These are phyloP conservation scores for Chalcis sispes DNA, from an alignment of 2,888 invertebrate species.

Conservation along the genomic window DNA sequence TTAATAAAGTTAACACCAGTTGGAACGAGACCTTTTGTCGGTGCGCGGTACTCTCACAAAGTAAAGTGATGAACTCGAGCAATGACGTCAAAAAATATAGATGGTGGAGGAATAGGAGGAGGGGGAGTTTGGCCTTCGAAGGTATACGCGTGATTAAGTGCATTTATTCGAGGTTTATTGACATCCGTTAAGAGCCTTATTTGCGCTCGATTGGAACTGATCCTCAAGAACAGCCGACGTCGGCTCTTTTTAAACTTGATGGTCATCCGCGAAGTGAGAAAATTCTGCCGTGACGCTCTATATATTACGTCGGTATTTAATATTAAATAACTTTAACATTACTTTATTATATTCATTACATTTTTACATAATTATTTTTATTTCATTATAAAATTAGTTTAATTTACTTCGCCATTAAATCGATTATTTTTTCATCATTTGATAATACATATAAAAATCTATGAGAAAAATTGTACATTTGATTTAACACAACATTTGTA, in stretches of 20 bases:
- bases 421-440: no score
- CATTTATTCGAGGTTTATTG: slow-evolving; percentile 66
- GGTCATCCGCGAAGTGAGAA: slow-evolving; percentile 44
- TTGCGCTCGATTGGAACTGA: slow-evolving; percentile 66
- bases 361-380: no score
- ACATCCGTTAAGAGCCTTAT: slow-evolving; percentile 62
- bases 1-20: no score
- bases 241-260: slow-evolving; percentile 60
- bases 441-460: no score
- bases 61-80: slow-evolving; percentile 26
- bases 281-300: slow-evolving; percentile 28
- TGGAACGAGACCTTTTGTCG: no score
- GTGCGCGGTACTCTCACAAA: slow-evolving; percentile 9
- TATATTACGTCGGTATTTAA: slow-evolving; percentile 19
- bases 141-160: slow-evolving; percentile 65
- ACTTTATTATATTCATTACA: not conserved
- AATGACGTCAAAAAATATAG: slow-evolving; percentile 30
- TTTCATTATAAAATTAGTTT: no score
- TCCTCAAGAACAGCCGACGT: slow-evolving; percentile 64
- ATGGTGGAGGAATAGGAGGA: not conserved
- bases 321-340: slow-evolving; percentile 16
- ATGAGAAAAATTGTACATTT: no score
- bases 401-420: no score
- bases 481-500: no score
- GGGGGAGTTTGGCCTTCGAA: slow-evolving; percentile 42